These are phyloP conservation scores for Eulemur macaco DNA, from an alignment of 2,113 vertebrate species.

Conservation along the genomic window DNA sequence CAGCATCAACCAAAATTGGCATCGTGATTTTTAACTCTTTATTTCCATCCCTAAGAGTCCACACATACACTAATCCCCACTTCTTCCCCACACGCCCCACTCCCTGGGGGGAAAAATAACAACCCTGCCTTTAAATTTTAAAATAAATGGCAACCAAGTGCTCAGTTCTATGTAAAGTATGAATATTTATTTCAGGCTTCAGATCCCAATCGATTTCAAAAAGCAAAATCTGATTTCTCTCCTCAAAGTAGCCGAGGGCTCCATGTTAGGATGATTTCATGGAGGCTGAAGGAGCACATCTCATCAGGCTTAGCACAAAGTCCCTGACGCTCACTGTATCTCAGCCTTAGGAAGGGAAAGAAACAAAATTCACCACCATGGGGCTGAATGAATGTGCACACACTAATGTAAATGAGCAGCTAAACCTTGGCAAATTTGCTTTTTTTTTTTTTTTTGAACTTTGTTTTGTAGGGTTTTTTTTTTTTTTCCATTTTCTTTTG, in stretches of 20 bases:
- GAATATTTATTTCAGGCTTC: conserved; percentile 86
- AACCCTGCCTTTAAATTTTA: conserved; percentile 72
- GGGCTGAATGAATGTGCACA: conserved; percentile 80
- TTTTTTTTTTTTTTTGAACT: conserved; percentile 47
- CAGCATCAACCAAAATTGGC: conserved; percentile 51
- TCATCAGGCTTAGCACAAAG: conserved; percentile 80
- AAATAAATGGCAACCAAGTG: conserved; percentile 83
- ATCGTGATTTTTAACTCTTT: conserved; percentile 23
- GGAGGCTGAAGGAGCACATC: conserved; percentile 76
- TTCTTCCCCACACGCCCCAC: neutral
- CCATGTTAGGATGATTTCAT: conserved; percentile 38
- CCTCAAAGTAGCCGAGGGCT: conserved; percentile 68
- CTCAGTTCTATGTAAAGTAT: conserved; percentile 80
- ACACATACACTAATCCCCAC: neutral
- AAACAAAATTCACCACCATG: conserved; percentile 80
- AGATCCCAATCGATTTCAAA: conserved; percentile 81
- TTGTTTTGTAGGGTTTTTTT: conserved; percentile 45
- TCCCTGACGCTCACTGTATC: conserved; percentile 76
- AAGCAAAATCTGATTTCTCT: conserved; percentile 78
- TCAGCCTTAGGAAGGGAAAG: conserved; percentile 70
- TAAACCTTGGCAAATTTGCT: conserved; percentile 80
- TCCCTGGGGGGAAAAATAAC: neutral
- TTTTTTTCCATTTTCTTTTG: conserved; percentile 65
- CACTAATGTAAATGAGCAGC: conserved; percentile 83
- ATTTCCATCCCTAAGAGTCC: conserved; percentile 49